These are phyloP conservation scores for Leptopilina clavipes DNA, from an alignment of 1,140 invertebrate genomes.

Conservation along the genomic window DNA sequence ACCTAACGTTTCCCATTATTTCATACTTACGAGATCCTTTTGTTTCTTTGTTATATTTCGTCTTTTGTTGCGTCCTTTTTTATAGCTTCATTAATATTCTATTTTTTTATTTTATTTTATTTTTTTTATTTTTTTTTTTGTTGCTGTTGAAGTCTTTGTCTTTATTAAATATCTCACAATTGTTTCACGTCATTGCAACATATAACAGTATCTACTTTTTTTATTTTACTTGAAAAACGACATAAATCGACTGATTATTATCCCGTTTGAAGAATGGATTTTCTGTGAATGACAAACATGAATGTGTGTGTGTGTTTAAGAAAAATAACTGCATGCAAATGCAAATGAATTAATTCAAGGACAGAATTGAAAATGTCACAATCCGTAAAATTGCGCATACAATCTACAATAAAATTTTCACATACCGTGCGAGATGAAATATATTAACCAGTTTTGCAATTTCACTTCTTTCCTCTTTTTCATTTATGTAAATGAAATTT, in stretches of 20 bases:
- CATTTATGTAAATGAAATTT: conserved; percentile 22
- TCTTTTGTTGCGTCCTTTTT: background rate
- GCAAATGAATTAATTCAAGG: conserved; percentile 26
- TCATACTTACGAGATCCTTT: background rate
- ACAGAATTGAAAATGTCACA: conserved; percentile 24
- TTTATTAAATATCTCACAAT: conserved; percentile 23
- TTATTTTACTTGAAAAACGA: background rate
- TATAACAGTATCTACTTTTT: background rate
- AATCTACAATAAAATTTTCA: background rate
- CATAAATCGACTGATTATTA: conserved; percentile 33
- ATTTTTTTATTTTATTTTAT: background rate
- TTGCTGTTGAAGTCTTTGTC: background rate
- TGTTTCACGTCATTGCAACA: conserved; percentile 19
- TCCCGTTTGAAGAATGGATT: conserved; percentile 16
- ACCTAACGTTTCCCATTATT: background rate
- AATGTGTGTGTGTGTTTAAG: conserved; percentile 17
- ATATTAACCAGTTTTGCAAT: conserved; percentile 19
- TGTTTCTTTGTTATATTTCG: conserved; percentile 4
- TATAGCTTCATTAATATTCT: conserved; percentile 3
- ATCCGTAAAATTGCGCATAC: background rate
- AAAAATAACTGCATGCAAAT: conserved; percentile 32
- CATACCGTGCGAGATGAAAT: background rate
- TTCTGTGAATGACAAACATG: conserved; percentile 26
- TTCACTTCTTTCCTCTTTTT: background rate
- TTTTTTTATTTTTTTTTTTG: too few species aligned